phyloP scores from a whole-genome alignment of 2,888 invertebrate genomes.

The Nomada fabriciana region DNA sequence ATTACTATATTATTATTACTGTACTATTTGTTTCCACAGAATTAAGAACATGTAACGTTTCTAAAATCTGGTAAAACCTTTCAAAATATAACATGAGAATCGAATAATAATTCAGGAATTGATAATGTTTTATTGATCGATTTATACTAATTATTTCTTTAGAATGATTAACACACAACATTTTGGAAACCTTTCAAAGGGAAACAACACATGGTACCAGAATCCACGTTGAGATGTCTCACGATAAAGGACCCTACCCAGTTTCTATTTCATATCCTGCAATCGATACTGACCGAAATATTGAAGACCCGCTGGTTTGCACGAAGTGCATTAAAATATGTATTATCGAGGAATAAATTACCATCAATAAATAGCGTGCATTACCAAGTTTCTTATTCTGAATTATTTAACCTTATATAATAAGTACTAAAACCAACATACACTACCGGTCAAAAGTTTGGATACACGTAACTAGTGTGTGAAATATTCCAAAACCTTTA shows the following conservation, averaged over 20 bases:
- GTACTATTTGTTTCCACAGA: no score
- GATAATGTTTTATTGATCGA: background rate
- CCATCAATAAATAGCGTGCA: background rate
- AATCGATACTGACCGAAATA: constrained; percentile 58
- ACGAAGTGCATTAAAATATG: background rate
- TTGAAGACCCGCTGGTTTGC: constrained; percentile 10
- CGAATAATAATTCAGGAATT: background rate
- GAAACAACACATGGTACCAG: background rate
- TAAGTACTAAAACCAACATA: background rate
- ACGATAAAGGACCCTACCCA: constrained; percentile 45
- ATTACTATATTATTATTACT: no score
- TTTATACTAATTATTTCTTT: background rate
- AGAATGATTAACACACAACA: background rate
- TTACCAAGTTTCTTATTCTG: no score
- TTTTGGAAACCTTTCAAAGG: background rate
- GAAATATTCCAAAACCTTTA: no score
- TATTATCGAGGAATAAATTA: background rate
- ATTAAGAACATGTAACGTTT: no score
- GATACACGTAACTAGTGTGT: no score
- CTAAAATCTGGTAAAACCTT: no score
- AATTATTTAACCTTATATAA: constrained; percentile 5
- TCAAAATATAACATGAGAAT: no score
- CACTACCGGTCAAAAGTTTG: no score
- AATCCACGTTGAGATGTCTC: constrained; percentile 36
- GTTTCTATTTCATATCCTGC: constrained; percentile 34